A percentile compares a stretch with the other conserved stretches of the same genome.
phyloP scores from a whole-genome alignment of 2,888 invertebrate species.

The Mimachlamys varia region DNA sequence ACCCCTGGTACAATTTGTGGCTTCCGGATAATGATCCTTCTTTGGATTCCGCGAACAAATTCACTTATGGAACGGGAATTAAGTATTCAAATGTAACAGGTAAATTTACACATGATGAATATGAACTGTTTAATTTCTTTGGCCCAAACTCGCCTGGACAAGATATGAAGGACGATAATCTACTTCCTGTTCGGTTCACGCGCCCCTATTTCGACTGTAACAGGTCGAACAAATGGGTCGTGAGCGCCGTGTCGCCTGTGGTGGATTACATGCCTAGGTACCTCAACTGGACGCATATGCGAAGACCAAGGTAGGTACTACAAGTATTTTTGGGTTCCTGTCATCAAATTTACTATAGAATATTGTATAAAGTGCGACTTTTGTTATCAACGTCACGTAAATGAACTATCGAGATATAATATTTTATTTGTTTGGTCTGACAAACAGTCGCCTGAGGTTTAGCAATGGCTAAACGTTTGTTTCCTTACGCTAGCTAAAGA shows the following conservation, averaged over 20 bases:
- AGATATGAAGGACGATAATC: constrained; percentile 53
- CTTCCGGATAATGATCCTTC: constrained; percentile 49
- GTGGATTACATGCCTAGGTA: constrained; percentile 93
- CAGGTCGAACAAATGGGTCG: constrained; percentile 96
- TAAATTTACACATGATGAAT: constrained; percentile 66
- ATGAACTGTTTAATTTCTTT: constrained; percentile 67
- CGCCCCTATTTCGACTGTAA: constrained; percentile 98
- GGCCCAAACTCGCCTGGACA: constrained; percentile 75
- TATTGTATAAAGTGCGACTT: no score
- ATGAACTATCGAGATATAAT: no score
- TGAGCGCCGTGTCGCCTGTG: constrained; percentile 95
- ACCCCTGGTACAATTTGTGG: constrained; percentile 53
- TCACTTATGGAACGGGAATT: constrained; percentile 71
- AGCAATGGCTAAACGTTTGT: no score
- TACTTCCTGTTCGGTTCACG: constrained; percentile 95
- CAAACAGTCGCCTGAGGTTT: no score
- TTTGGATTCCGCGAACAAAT: constrained; percentile 77
- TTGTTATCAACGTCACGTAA: no score
- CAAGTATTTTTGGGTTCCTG: no score
- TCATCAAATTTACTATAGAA: no score
- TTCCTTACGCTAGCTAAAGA: no score
- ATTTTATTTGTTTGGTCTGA: no score
- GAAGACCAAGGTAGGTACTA: constrained; percentile 68
- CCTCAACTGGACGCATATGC: constrained; percentile 73
- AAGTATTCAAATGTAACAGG: constrained; percentile 76